Evolutionary conservation across 2,113 vertebrate species (phyloP).

Genomic region (Spea multiplicata): DNA sequence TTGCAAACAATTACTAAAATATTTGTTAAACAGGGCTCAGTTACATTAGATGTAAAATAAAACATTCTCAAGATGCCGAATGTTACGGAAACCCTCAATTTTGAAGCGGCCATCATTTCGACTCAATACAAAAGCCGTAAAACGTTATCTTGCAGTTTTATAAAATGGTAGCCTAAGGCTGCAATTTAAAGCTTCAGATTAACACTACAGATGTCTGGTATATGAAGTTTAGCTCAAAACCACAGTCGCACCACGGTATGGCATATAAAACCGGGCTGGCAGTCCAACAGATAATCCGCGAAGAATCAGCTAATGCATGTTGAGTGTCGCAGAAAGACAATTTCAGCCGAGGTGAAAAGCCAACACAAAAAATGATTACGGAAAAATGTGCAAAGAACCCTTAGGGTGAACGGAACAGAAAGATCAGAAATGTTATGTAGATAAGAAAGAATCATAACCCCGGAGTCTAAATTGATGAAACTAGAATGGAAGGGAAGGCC

Average conservation of each 20-base stretch:
- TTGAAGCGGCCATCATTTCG: neutral
- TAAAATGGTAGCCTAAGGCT: constrained; percentile 27
- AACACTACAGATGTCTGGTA: constrained; percentile 28
- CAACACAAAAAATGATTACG: constrained; percentile 12
- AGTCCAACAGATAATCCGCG: constrained; percentile 6
- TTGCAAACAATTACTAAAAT: no score
- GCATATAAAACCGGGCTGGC: constrained; percentile 6
- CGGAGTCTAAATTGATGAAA: neutral
- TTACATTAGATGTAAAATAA: neutral
- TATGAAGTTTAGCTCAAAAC: constrained; percentile 10
- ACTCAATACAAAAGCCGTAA: neutral
- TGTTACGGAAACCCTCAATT: neutral
- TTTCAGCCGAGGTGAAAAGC: constrained; percentile 14
- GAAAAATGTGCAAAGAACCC: neutral
- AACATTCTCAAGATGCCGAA: neutral
- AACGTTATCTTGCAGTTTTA: neutral
- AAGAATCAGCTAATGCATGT: constrained; percentile 31
- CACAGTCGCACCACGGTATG: constrained; percentile 15
- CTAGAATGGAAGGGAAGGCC: neutral
- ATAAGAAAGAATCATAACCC: neutral
- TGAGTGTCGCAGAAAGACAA: constrained; percentile 20
- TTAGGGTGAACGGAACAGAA: neutral
- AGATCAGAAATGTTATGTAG: constrained; percentile 7
- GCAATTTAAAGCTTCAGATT: constrained; percentile 9
- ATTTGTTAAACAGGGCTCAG: no score